These are phyloP conservation scores for Poicephalus meyeri DNA, from an alignment of 2,113 vertebrate genomes.

Conservation along the genomic window DNA sequence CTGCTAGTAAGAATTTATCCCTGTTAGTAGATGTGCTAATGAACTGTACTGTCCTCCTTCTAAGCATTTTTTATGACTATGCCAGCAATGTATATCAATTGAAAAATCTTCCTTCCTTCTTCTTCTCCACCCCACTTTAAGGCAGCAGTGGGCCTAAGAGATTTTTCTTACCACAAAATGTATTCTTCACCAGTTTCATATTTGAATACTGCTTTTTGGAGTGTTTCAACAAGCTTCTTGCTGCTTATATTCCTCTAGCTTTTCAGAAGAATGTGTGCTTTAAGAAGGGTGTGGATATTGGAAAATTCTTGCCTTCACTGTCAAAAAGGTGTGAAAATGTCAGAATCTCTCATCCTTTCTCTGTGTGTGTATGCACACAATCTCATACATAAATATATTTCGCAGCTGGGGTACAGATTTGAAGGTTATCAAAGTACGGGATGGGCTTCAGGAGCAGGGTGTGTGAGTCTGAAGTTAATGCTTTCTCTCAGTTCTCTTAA, in stretches of 20 bases:
- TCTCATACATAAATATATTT: background rate
- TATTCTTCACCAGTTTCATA: background rate
- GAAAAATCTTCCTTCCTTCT: background rate
- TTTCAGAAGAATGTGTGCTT: background rate
- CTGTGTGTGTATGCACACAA: fast-evolving
- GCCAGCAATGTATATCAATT: background rate
- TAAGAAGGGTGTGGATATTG: background rate
- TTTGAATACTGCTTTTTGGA: background rate
- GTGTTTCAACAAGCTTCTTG: background rate
- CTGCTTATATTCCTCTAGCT: background rate
- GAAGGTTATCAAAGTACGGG: background rate
- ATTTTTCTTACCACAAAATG: background rate
- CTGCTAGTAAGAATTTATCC: background rate
- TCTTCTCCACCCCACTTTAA: background rate
- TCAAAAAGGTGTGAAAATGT: background rate
- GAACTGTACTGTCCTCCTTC: background rate
- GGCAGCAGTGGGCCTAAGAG: background rate
- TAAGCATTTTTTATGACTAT: background rate
- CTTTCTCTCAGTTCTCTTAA: background rate
- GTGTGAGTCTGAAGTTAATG: background rate
- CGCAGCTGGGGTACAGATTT: background rate
- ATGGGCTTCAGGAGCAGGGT: background rate
- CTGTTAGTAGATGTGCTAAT: background rate
- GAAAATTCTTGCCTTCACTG: background rate
- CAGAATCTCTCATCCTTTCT: background rate